Base-by-base conservation (phyloP, 1,140 invertebrate genomes). In the Formica exsecta region DNA sequence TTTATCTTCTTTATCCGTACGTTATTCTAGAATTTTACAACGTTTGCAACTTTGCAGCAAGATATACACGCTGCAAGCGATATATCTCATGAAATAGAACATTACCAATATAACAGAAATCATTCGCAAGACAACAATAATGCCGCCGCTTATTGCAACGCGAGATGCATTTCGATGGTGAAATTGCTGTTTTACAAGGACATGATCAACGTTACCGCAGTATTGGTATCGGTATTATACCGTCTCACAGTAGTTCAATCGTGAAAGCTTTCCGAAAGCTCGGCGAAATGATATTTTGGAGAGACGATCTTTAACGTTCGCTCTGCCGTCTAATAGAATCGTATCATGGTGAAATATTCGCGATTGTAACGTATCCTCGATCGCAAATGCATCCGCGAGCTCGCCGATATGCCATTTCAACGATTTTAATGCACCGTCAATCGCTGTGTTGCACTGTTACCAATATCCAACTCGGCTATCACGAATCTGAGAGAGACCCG, bases 351-450 rank as follows among this genome's bases (percentile, higher is more conserved):
- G 75, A 85, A 85, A 85, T 68, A 32, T 61, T 51, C 48, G 51
- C 48, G 59, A 86, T 80, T 86, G 87, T 77, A 9, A 62, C 57
- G 29, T 48, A 61, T 71, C 48, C n/a, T 9, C 16, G 29, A 44
- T 32, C 16, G 84, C 32, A 75, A 83, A 86, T 81, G 70, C 76
- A 86, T 83, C 62, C 54, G 38, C 84, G 85, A 86, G 88, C 88
- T 86, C 65, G 38, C 48, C 57, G 85, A 89, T 87, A 65, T 75
- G 57, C 25, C 77, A 41, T 89, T 79, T 64, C 85, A 74, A 87
- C 71, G 88, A 89, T 90, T 90, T 90, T 90, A 90, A 90, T 89
- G 85, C 85, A 87, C 48, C 88, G 57, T 19, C 85, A 89, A 90
- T 90, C 83, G 80, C 70, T 65, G 29, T 9, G 9, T 0, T 36